These are phyloP conservation scores for Helostoma temminkii DNA, from an alignment of 2,797 vertebrate genomes.

Conservation along the genomic window DNA sequence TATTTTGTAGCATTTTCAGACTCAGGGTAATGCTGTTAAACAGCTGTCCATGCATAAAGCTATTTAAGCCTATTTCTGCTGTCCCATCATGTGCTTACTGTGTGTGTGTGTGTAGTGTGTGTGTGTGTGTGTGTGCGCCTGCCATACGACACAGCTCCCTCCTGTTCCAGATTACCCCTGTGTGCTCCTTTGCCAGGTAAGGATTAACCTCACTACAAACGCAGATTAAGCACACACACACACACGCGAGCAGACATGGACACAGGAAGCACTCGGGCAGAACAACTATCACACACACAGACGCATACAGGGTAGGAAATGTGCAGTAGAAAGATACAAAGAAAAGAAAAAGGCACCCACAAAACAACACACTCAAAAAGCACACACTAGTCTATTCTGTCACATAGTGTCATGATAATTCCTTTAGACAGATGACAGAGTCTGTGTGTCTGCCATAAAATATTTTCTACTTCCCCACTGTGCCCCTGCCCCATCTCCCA, in stretches of 20 bases:
- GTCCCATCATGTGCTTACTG: conserved; percentile 19
- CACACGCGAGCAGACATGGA: neutral
- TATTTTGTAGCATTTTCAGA: neutral
- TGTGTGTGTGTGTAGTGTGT: conserved; percentile 25
- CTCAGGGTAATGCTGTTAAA: conserved; percentile 7
- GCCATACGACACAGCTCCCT: conserved; percentile 46
- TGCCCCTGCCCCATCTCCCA: conserved; percentile 7
- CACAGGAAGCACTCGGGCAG: conserved; percentile 3
- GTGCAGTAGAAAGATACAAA: conserved; percentile 16
- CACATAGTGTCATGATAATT: conserved; percentile 27
- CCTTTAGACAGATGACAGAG: conserved; percentile 39
- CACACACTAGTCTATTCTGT: conserved; percentile 4
- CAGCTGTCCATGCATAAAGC: conserved; percentile 14
- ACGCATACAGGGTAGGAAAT: conserved; percentile 1
- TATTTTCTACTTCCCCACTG: conserved; percentile 18
- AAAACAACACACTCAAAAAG: neutral
- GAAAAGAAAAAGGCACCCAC: neutral
- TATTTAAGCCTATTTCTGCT: conserved; percentile 27
- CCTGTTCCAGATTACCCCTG: conserved; percentile 74
- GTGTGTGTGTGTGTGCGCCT: conserved; percentile 3
- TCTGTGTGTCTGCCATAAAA: conserved; percentile 4
- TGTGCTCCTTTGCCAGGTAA: conserved; percentile 57
- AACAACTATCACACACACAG: neutral
- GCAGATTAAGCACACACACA: conserved; percentile 54
- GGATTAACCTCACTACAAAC: conserved; percentile 72